Evolutionary conservation across 2,113 vertebrate species (phyloP).

Genomic region (Helogale parvula): DNA sequence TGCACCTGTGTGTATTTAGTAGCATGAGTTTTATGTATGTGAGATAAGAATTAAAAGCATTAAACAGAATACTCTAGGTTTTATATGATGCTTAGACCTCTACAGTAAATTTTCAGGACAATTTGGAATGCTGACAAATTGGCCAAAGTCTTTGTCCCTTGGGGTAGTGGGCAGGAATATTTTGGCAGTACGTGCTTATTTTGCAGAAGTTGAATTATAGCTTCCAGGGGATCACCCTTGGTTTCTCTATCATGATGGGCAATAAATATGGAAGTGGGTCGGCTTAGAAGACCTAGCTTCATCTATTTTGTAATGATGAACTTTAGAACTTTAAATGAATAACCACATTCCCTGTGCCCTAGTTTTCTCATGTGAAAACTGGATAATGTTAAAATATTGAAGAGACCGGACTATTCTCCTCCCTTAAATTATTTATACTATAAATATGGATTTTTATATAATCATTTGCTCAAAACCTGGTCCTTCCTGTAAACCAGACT

Average conservation of each 20-base stretch:
- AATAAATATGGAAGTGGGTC: not conserved
- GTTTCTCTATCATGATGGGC: not conserved
- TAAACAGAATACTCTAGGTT: not conserved
- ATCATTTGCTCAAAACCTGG: not conserved
- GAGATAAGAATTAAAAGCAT: conserved; percentile 19
- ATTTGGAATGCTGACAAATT: not conserved
- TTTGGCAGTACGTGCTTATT: not conserved
- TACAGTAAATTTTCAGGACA: not conserved
- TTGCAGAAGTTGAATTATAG: not conserved
- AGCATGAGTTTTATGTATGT: not conserved
- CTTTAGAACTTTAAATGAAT: conserved; percentile 25
- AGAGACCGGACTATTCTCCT: not conserved
- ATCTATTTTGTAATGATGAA: not conserved
- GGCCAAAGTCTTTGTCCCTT: not conserved
- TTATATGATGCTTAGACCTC: not conserved
- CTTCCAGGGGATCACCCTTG: not conserved
- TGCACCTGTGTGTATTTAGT: not conserved
- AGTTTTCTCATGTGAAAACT: conserved; percentile 16
- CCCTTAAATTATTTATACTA: conserved; percentile 27
- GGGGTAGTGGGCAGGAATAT: not conserved
- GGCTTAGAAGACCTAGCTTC: not conserved
- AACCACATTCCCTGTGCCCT: not conserved
- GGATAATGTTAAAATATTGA: not conserved
- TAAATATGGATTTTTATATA: conserved; percentile 28
- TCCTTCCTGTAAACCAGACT: not conserved